These are phyloP conservation scores for Watsonalla binaria DNA, from an alignment of 2,888 invertebrate genomes.

Conservation along the genomic window DNA sequence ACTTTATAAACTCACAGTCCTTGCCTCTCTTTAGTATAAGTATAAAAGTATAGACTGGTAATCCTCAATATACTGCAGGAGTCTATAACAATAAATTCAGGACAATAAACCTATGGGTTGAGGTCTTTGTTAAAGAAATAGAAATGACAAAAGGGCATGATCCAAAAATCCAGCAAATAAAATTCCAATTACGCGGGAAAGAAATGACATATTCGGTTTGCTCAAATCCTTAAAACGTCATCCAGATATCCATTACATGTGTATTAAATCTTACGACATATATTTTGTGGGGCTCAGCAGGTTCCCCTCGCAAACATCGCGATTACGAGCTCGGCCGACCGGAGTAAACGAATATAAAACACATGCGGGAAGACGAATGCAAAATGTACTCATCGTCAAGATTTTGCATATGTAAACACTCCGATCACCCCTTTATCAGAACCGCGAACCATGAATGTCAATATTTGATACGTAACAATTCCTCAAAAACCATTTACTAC, in stretches of 20 bases:
- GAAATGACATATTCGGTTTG: slow-evolving; percentile 78
- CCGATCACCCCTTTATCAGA: slow-evolving; percentile 49
- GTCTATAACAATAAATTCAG: slow-evolving; percentile 17
- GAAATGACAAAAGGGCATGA: slow-evolving; percentile 51
- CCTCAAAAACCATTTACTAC: slow-evolving; percentile 3
- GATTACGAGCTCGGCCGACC: slow-evolving; percentile 74
- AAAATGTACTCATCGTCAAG: slow-evolving; percentile 69
- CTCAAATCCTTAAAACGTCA: slow-evolving; percentile 79
- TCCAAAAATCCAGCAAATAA: slow-evolving; percentile 74
- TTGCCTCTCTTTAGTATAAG: no score
- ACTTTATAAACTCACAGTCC: no score
- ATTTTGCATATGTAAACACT: slow-evolving; percentile 76
- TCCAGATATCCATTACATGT: slow-evolving; percentile 80
- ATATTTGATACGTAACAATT: slow-evolving; percentile 23
- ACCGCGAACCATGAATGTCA: slow-evolving; percentile 19
- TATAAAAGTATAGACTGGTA: background rate
- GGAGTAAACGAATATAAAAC: slow-evolving; percentile 78
- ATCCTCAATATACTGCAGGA: background rate
- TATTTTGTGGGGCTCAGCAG: slow-evolving; percentile 74
- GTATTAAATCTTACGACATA: slow-evolving; percentile 79
- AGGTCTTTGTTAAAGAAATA: slow-evolving; percentile 23
- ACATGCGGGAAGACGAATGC: slow-evolving; percentile 76
- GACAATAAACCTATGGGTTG: slow-evolving; percentile 10
- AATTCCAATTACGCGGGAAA: slow-evolving; percentile 71
- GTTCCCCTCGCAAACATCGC: slow-evolving; percentile 76